Percentiles rank a stretch among this genome's conserved stretches.
Conservation (phyloP, 1,140 invertebrate species). For the Harlomillsia oculata region DNA sequence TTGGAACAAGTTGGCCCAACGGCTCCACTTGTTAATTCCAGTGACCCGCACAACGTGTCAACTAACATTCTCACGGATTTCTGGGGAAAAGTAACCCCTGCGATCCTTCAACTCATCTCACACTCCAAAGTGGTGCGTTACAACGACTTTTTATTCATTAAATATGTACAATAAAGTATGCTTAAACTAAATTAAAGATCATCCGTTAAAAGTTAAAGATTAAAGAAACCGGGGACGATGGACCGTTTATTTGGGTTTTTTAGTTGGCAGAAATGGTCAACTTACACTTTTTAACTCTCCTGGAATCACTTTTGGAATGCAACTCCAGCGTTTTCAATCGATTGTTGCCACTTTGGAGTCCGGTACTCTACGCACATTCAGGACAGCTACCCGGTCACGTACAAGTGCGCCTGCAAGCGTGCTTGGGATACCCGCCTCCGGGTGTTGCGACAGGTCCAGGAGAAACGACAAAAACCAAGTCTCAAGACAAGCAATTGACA, state of each 20-base stretch:
- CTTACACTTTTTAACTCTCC: constrained; percentile 85
- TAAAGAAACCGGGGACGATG: no score
- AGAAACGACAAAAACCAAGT: background rate
- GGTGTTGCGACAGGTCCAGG: constrained; percentile 19
- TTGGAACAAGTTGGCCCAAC: constrained; percentile 75
- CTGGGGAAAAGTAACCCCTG: constrained; percentile 95
- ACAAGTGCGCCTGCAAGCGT: constrained; percentile 77
- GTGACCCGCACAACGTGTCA: constrained; percentile 59
- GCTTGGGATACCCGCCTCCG: constrained; percentile 61
- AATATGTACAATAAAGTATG: constrained; percentile 2
- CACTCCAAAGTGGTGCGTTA: constrained; percentile 80
- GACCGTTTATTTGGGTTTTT: no score
- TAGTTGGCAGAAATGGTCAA: constrained; percentile 96
- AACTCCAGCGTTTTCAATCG: constrained; percentile 84
- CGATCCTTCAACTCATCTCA: constrained; percentile 82
- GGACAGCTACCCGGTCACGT: constrained; percentile 81
- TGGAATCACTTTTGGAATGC: constrained; percentile 91
- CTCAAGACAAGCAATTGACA: background rate
- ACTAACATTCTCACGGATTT: constrained; percentile 89
- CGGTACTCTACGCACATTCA: constrained; percentile 80
- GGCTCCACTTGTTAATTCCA: constrained; percentile 47
- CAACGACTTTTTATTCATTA: no score
- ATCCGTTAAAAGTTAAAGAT: no score
- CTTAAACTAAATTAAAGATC: no score
- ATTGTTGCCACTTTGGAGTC: constrained; percentile 76